Percentiles rank a stretch among this genome's conserved stretches.
Conservation (phyloP, 2,888 invertebrate species). For the Rambutsinella grinnellia region DNA sequence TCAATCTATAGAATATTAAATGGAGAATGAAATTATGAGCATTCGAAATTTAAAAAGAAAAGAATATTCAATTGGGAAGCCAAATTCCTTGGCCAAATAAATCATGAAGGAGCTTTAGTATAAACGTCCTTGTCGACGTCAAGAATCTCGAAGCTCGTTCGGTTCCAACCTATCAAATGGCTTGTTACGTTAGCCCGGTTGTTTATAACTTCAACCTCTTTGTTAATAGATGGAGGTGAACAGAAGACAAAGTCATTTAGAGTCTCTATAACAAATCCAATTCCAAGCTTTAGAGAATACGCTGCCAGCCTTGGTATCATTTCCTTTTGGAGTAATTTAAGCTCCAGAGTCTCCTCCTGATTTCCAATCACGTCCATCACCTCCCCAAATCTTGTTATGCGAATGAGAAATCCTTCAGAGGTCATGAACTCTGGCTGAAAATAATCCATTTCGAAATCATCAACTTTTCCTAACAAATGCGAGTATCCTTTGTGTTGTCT, state of each 20-base stretch:
- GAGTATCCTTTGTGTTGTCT: too few species aligned
- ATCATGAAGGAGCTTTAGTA: slow-evolving; percentile 25
- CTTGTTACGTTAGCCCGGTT: too few species aligned
- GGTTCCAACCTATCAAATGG: too few species aligned
- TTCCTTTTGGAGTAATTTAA: neutral
- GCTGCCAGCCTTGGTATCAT: too few species aligned
- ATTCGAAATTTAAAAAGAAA: too few species aligned
- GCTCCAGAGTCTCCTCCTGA: neutral
- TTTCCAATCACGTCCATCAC: neutral
- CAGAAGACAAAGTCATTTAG: slow-evolving; percentile 3
- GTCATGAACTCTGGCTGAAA: slow-evolving; percentile 21
- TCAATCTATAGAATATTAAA: too few species aligned
- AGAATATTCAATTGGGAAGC: too few species aligned
- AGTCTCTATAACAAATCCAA: too few species aligned
- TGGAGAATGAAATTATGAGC: too few species aligned
- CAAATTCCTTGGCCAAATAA: too few species aligned
- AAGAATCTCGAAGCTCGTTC: slow-evolving; percentile 9
- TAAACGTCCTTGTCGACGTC: slow-evolving; percentile 9
- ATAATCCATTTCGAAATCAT: neutral
- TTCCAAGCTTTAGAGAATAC: too few species aligned
- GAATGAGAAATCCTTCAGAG: slow-evolving; percentile 10
- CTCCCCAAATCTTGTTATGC: slow-evolving; percentile 6
- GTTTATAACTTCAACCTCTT: slow-evolving; percentile 12
- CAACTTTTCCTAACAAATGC: neutral
- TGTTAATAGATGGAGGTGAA: too few species aligned